These are phyloP conservation scores for Scelioninae gen. 2 DNA, from an alignment of 2,888 invertebrate genomes.

Conservation along the genomic window DNA sequence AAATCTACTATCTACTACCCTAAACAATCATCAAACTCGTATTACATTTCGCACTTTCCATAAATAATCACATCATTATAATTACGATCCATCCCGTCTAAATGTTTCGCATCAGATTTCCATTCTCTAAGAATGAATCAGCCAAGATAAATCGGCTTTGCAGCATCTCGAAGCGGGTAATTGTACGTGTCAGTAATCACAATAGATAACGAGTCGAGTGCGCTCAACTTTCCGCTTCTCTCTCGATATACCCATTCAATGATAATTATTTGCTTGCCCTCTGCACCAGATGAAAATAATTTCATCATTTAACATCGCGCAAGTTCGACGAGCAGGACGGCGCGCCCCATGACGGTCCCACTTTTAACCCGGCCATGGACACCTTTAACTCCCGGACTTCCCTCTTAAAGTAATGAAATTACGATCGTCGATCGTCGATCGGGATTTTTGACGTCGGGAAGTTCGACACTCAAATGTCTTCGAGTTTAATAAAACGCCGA, in stretches of 20 bases:
- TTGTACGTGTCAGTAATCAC: conserved; percentile 39
- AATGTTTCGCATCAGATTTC: too few species aligned
- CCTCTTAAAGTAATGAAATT: conserved; percentile 43
- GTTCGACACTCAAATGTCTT: too few species aligned
- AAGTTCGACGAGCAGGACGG: conserved; percentile 22
- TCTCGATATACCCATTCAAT: conserved; percentile 14
- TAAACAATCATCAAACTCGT: too few species aligned
- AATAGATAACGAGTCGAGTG: conserved; percentile 29
- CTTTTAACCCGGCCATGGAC: conserved; percentile 19
- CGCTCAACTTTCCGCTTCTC: conserved; percentile 32
- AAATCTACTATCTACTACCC: too few species aligned
- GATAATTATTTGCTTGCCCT: conserved; percentile 34
- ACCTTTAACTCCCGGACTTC: conserved; percentile 20
- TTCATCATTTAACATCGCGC: conserved; percentile 29
- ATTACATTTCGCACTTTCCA: too few species aligned
- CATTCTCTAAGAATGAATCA: too few species aligned
- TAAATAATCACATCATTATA: too few species aligned
- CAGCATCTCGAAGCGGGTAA: too few species aligned
- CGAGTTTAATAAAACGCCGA: neutral
- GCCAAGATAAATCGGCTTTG: too few species aligned
- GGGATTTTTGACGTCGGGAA: too few species aligned
- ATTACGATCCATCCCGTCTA: too few species aligned
- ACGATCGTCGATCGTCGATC: neutral
- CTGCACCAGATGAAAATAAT: conserved; percentile 3
- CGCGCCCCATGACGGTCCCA: conserved; percentile 29